Conservation (phyloP, 2,797 vertebrate species). For the Anableps anableps region DNA sequence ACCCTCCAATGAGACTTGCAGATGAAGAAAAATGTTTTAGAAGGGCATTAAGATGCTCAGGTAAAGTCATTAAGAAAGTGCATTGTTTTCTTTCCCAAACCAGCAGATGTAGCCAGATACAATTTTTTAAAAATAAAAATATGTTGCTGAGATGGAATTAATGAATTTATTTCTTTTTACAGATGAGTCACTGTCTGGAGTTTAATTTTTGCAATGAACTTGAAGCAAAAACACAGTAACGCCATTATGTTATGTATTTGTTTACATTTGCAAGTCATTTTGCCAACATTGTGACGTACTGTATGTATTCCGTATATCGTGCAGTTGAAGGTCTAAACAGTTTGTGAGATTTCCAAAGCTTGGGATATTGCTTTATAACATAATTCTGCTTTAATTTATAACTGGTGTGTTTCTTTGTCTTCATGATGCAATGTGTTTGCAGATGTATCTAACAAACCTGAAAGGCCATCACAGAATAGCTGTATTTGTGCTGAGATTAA, state of each 20-base stretch:
- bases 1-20: no score
- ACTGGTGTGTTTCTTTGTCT: no score
- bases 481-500: no score
- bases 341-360: no score
- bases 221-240: not conserved
- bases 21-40: not conserved
- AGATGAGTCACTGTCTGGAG: not conserved
- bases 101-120: not conserved
- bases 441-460: no score
- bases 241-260: not conserved
- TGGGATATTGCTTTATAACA: no score
- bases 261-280: not conserved
- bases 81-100: not conserved
- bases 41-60: not conserved
- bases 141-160: not conserved
- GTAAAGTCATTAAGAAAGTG: not conserved
- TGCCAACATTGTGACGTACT: not conserved
- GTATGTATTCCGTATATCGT: not conserved
- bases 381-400: no score
- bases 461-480: no score
- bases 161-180: not conserved
- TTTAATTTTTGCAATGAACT: not conserved
- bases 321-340: no score
- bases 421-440: no score
- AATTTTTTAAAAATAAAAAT: no score